Percentiles rank a stretch among this genome's conserved stretches.
Conservation (phyloP, 2,797 vertebrate genomes). For the Leptodactylus fallax region DNA sequence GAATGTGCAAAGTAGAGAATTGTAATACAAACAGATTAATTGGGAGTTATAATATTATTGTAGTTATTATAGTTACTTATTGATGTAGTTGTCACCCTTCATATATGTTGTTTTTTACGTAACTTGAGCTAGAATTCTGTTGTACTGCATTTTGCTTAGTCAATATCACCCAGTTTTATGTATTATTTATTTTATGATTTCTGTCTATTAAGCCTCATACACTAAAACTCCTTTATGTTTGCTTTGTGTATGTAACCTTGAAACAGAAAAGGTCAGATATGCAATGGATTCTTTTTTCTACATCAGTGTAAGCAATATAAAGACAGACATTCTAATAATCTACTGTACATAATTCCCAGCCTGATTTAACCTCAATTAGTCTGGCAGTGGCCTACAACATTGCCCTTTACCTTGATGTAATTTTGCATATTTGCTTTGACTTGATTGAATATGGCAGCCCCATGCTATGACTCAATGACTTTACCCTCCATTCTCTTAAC, state of each 20-base stretch:
- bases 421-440: constrained; percentile 39
- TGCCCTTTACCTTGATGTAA: constrained; percentile 11
- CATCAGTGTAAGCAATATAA: not conserved
- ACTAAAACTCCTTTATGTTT: not conserved
- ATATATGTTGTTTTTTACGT: too few species aligned
- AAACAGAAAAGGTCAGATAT: not conserved
- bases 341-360: constrained; percentile 19
- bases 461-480: constrained; percentile 4
- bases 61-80: too few species aligned
- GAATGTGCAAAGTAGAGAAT: too few species aligned
- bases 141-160: not conserved
- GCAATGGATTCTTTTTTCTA: not conserved
- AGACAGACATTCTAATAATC: constrained; percentile 2
- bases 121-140: not conserved
- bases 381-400: constrained; percentile 4
- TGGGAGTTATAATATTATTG: too few species aligned
- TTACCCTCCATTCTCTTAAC: not conserved
- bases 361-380: constrained; percentile 42
- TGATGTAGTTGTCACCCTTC: too few species aligned
- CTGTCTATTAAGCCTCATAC: not conserved
- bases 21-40: too few species aligned
- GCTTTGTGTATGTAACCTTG: not conserved
- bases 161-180: not conserved
- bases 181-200: not conserved
- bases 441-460: constrained; percentile 28